Evolutionary conservation across 2,797 vertebrate genomes (phyloP), one percentile per base, ranked within the genome.

Genomic region (Ataeniobius toweri): DNA sequence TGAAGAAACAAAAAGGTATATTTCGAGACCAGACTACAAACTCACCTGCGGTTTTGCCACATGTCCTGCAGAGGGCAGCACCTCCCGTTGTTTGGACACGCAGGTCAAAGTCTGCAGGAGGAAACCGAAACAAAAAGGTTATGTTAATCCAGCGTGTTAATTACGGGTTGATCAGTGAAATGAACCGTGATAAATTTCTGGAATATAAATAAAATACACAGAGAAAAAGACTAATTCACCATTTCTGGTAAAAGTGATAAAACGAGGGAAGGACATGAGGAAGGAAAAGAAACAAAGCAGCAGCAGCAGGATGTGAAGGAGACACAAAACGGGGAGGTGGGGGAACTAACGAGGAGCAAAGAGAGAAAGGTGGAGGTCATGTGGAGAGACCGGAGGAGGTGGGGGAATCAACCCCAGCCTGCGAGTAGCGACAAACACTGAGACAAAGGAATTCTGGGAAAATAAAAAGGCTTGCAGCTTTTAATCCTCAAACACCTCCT

Each of bases 381-480:
- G 78, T 59, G 80, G 26, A 39, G 67, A 51, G 72, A 67, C 63
- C 41, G 63, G 36, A 71, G 50, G 78, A 39, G 76, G 46, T 2
- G 44, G 74, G 31, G 78, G 75, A 31, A 39, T 74, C 77, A 68
- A 28, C 55, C 55, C 36, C 53, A 48, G 61, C 28, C 75, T 75
- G 78, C 72, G 12, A 46, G 31, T 81, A 56, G 1, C 74, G 76
- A 84, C 78, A 80, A 86, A 81, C 69, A 26, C 36, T 4, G 28
- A 70, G 68, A 88, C 83, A 87, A 89, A 88, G 79, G 78, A 85
- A 55, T 79, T 79, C 74, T 78, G 81, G 79, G 73, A 82, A 65
- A 81, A 88, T 71, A 79, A 87, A 88, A 83, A 77, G 1, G 41
- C n/a, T 6, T 10, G 1, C n/a, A 74, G 61, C 73, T 71, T 76